Evolutionary conservation across 2,797 vertebrate genomes (phyloP), one percentile per base, ranked within the genome.

Genomic region (Pterois miles): DNA sequence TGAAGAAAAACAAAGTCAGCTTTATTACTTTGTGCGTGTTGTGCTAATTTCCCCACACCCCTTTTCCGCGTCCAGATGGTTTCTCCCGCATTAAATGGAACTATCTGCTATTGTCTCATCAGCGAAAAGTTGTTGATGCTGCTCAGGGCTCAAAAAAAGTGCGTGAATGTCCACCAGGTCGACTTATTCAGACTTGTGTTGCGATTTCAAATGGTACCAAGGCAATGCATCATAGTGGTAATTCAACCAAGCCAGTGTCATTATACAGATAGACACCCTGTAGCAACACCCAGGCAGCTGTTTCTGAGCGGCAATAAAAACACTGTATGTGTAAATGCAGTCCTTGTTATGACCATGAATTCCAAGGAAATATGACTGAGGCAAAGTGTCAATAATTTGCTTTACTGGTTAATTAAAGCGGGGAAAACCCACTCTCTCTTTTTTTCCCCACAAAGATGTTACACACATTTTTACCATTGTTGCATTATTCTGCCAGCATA

Each of bases 51-150:
- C 74, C 71, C 14, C 29, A 34, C 79, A 53, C 79, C 94, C 95
- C 95, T 91, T 14, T 82, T 68, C 65, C 13, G 82, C 65, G 60
- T 64, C 68, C 5, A 67, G 90, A 90, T 95, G 95, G 94, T 91
- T 87, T 87, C 91, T 85, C 82, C 95, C 94, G 91, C 92, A 96
- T 95, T 96, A 95, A 95, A 96, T 95, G 93, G 90, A 95, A 94
- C 95, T 94, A 89, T 95, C 91, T 91, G 95, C 95, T 96, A 96
- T 97, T 97, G 96, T 97, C 95, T 96, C 94, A 95, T 95, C 95
- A 94, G 95, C 93, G 94, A 95, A 95, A 97, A 97, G 96, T 97
- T 97, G 94, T 93, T 93, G 88, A 91, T 89, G 63, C 71, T 75
- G 84, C 76, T 23, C 29, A 60, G 38, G 72, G 85, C 72, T 78